Evolutionary conservation across 2,113 vertebrate species (phyloP), one percentile per base, ranked within the genome.

Genomic region (Hiodon tergisus): DNA sequence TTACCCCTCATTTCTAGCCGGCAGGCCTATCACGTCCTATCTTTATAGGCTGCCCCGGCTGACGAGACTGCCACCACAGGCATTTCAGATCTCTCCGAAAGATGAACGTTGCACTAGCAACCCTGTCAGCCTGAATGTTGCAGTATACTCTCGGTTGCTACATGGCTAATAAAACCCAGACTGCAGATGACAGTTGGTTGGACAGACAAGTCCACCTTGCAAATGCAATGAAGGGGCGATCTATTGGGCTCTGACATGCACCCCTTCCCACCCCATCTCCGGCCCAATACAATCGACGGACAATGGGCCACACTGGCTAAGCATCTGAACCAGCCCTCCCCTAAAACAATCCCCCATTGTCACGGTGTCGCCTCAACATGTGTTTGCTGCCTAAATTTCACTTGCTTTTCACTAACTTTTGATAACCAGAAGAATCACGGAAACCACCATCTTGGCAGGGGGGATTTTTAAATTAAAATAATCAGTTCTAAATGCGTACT

Each of bases 211-310:
- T 3, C 54, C 55, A 63, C 11, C 70, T 67, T 17, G 51, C 31
- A 57, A 67, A 77, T 11, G 31, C 48, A 52, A 62, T 57, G 48
- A 76, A 62, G n/a, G 17, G 57, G 57, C 11, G 67, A 70, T 76
- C 31, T 31, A 8, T 52, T 31, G 31, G 31, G 31, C 31, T 31
- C 31, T 31, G 31, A 31, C 31, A 31, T 31, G 31, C 31, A 31
- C 31, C 31, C 31, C 31, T 31, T 31, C 31, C 31, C 31, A 31
- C 31, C 31, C 31, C 31, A 31, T 31, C 31, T 31, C 31, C 31
- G 31, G 31, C 31, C 31, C 31, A 31, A 31, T 31, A 2, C 2
- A 31, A 31, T 31, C 31, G 31, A 31, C 31, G 31, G 31, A 31
- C 31, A 31, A 31, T 31, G 31, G 31, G 31, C 31, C 31, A 31